A percentile compares a stretch with the other conserved stretches of the same genome.
Conservation (phyloP, 2,888 invertebrate species). For the Synanthedon andrenaeformis region DNA sequence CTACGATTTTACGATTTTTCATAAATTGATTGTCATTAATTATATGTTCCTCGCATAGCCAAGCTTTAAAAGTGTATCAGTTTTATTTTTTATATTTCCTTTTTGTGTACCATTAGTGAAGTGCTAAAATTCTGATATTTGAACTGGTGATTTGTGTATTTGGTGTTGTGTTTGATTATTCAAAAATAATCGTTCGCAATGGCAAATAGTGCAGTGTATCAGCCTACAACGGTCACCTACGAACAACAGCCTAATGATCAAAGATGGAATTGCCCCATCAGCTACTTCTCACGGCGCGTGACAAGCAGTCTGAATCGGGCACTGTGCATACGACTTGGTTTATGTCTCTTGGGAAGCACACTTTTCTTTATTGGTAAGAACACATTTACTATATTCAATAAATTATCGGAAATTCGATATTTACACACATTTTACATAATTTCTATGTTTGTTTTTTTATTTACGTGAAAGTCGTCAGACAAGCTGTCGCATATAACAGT, state of each 20-base stretch:
- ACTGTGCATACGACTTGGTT: slow-evolving; percentile 48
- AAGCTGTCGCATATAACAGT: too few species aligned
- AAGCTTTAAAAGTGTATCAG: too few species aligned
- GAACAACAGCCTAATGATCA: slow-evolving; percentile 72
- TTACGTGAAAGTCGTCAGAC: too few species aligned
- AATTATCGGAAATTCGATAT: too few species aligned
- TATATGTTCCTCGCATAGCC: too few species aligned
- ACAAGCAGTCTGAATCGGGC: slow-evolving; percentile 59
- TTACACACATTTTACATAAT: too few species aligned
- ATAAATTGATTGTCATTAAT: too few species aligned
- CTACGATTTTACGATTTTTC: too few species aligned
- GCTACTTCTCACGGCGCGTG: slow-evolving; percentile 63
- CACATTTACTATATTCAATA: background rate
- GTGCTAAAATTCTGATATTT: background rate
- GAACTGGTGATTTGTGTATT: slow-evolving; percentile 6
- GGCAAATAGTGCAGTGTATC: slow-evolving; percentile 81
- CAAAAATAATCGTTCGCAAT: slow-evolving; percentile 42
- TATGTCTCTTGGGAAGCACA: slow-evolving; percentile 54
- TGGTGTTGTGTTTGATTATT: slow-evolving; percentile 9
- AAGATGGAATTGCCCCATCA: slow-evolving; percentile 69
- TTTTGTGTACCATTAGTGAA: background rate
- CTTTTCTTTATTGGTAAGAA: slow-evolving; percentile 55
- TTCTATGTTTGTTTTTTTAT: too few species aligned
- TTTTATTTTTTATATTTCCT: too few species aligned
- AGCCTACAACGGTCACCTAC: slow-evolving; percentile 83